Percentiles rank a stretch among this genome's conserved stretches.
Evolutionary conservation across 2,888 invertebrate genomes (phyloP).

Genomic region (Spicauda simplicius): DNA sequence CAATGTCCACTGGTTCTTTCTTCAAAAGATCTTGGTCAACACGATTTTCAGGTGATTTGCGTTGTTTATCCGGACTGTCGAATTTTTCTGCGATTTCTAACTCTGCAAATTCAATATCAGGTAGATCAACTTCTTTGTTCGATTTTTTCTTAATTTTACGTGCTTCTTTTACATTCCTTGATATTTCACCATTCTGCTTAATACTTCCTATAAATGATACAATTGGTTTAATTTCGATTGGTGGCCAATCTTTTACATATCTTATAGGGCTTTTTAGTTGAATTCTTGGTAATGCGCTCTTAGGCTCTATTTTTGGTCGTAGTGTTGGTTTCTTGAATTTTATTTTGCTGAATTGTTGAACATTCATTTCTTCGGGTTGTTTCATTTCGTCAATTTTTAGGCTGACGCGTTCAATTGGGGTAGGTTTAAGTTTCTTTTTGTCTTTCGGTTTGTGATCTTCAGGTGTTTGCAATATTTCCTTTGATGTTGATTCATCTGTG

Average conservation of each 20-base stretch:
- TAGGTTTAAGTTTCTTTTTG: slow-evolving; percentile 67
- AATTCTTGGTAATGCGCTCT: slow-evolving; percentile 85
- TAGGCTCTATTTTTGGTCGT: slow-evolving; percentile 75
- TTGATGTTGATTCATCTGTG: slow-evolving; percentile 21
- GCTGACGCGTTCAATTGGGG: slow-evolving; percentile 86
- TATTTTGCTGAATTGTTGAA: slow-evolving; percentile 87
- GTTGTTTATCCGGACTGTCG: slow-evolving; percentile 38
- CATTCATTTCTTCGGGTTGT: slow-evolving; percentile 69
- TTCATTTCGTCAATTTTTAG: slow-evolving; percentile 85
- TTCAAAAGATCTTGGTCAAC: background rate
- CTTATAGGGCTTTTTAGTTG: slow-evolving; percentile 89
- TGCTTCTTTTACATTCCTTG: slow-evolving; percentile 89
- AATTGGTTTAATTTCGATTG: slow-evolving; percentile 79
- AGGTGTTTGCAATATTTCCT: background rate
- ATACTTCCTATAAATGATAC: slow-evolving; percentile 82
- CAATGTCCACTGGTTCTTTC: background rate
- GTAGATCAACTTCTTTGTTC: slow-evolving; percentile 76
- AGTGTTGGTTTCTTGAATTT: slow-evolving; percentile 87
- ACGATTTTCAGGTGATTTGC: background rate
- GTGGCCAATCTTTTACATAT: slow-evolving; percentile 86
- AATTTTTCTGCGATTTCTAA: slow-evolving; percentile 79
- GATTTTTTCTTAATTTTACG: slow-evolving; percentile 85
- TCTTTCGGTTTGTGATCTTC: slow-evolving; percentile 31
- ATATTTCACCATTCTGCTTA: slow-evolving; percentile 87
- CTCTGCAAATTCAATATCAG: slow-evolving; percentile 76